Evolutionary conservation across 2,888 invertebrate genomes (phyloP), one percentile per base, ranked within the genome.

Genomic region (Mythimna ferrago): DNA sequence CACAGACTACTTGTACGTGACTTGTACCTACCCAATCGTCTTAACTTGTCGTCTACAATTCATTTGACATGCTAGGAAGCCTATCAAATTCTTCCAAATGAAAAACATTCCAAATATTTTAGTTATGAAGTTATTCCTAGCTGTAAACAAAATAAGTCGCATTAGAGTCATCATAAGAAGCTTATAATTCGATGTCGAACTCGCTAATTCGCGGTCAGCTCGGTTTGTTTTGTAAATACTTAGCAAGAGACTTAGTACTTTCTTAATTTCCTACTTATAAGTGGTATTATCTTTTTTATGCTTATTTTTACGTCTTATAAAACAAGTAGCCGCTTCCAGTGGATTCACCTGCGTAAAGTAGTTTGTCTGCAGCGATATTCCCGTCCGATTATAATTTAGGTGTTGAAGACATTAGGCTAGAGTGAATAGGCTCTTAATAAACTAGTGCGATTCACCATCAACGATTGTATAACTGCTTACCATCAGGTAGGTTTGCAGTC

Each of bases 161-260:
- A 35, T 48, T 48, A 14, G 16, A 66, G 58, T 58, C 58, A 4
- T 58, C 58, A 4, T 75, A 63, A 57, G 58, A 41, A 53, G 66
- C 77, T 53, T 58, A 60, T 44, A 44, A 58, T 48, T 38, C 60
- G 48, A 60, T 38, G 53, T n/a, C 35, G n/a, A 26, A 26, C n/a
- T 53, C 38, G 10, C 16, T 78, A 75, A 75, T 70, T 70, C 71
- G 35, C 41, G n/a, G 53, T 68, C 41, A 3, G n/a, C 51, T 70
- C 21, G 26, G 67, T 67, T 73, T 66, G 53, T 76, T 73, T 26
- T 44, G 57, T 44, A 48, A 66, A 48, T 53, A 76, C 58, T 60
- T 66, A 11, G 16, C 10, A 38, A 76, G 57, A 41, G 32, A 51
- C 62, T 75, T 62, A 78, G 14, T 62, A 62, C 51, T 78, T 77